Conservation (phyloP, 2,113 vertebrate species). For the Ceratotherium simum region DNA sequence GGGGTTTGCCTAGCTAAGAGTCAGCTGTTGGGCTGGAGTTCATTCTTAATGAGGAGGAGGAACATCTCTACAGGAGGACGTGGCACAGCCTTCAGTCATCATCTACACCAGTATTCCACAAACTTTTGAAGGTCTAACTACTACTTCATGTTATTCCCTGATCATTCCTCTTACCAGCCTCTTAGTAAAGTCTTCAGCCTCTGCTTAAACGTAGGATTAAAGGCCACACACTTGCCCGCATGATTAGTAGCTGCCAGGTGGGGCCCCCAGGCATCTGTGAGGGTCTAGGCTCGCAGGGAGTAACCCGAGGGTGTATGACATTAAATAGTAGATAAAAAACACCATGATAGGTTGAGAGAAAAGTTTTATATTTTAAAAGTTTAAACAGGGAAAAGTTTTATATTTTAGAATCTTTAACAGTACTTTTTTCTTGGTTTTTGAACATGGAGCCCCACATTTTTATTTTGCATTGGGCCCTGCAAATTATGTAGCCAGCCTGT, state of each 20-base stretch:
- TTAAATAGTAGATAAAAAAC: background rate
- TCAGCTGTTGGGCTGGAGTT: too few relatives aligned
- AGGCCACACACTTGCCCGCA: background rate
- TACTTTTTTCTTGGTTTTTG: background rate
- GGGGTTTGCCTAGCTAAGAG: background rate
- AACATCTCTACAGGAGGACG: background rate
- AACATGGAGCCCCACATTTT: background rate
- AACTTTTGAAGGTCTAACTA: background rate
- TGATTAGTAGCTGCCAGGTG: background rate
- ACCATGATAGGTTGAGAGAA: background rate
- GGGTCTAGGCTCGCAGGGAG: background rate
- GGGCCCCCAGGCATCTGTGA: background rate
- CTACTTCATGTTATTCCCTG: background rate
- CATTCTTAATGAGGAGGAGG: background rate
- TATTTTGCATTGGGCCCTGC: background rate
- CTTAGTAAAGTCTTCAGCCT: background rate
- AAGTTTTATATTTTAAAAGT: background rate
- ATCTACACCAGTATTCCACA: background rate
- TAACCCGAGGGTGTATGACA: background rate
- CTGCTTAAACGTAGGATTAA: background rate
- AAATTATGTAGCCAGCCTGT: background rate
- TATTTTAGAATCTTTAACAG: background rate
- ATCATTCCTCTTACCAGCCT: background rate
- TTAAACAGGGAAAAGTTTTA: background rate
- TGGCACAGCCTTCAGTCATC: background rate